Conservation (phyloP, 2,797 vertebrate genomes). For the Lutra lutra region DNA sequence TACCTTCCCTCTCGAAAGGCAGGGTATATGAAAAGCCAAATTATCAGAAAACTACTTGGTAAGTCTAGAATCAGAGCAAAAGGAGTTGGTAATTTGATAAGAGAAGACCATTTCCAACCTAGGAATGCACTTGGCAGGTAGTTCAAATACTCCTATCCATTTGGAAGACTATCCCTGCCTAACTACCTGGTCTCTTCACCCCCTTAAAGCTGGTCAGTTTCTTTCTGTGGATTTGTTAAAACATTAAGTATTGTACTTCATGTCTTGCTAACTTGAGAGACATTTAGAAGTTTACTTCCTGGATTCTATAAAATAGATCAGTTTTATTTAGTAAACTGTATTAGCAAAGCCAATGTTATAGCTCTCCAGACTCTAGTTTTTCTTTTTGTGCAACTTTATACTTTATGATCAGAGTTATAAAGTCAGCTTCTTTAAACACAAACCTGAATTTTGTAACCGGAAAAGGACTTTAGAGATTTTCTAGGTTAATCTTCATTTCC, state of each 20-base stretch:
- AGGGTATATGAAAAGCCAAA: neutral
- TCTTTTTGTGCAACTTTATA: neutral
- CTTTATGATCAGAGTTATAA: constrained; percentile 6
- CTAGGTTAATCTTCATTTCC: constrained; percentile 56
- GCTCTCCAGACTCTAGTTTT: constrained; percentile 1
- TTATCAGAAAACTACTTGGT: neutral
- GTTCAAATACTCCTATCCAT: neutral
- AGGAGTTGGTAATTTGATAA: neutral
- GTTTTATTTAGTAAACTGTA: constrained; percentile 17
- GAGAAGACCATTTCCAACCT: neutral
- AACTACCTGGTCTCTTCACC: neutral
- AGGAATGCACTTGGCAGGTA: neutral
- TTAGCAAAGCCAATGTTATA: constrained; percentile 10
- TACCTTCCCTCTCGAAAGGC: neutral
- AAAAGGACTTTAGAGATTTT: constrained; percentile 31
- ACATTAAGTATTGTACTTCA: neutral
- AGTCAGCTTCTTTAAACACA: constrained; percentile 17
- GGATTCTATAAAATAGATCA: neutral
- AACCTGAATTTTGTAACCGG: neutral
- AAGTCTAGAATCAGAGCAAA: neutral
- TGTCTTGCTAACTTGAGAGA: neutral
- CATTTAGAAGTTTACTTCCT: constrained; percentile 39
- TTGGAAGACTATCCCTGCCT: neutral
- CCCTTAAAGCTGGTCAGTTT: neutral
- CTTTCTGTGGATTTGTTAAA: neutral